Conservation (phyloP, 2,888 invertebrate species). For the Synanthedon formicaeformis region DNA sequence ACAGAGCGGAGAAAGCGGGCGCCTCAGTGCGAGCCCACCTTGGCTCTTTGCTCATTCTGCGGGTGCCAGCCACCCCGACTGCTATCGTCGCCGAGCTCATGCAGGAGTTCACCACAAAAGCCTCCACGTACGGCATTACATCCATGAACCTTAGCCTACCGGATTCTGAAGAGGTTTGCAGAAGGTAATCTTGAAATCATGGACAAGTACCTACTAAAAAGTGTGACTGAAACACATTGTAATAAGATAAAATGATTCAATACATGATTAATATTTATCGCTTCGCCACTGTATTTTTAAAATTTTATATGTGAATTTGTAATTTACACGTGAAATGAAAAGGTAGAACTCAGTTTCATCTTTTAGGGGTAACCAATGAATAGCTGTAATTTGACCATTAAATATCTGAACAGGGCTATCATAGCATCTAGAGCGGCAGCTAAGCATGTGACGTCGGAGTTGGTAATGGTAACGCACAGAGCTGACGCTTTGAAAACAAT, state of each 20-base stretch:
- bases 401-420: conserved; percentile 26
- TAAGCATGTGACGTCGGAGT: conserved; percentile 5
- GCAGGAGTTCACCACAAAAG: conserved; percentile 25
- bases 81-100: conserved; percentile 29
- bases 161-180: conserved; percentile 48
- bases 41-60: conserved; percentile 41
- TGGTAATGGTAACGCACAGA: conserved; percentile 6
- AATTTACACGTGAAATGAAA: no score
- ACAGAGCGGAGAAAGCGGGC: conserved; percentile 21
- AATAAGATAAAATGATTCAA: no score
- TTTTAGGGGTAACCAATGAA: no score
- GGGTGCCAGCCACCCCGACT: conserved; percentile 38
- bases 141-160: conserved; percentile 43
- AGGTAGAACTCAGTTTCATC: no score
- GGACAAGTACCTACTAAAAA: no score
- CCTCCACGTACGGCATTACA: conserved; percentile 28
- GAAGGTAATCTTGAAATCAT: conserved; percentile 23
- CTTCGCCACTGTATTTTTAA: no score
- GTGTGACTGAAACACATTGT: no score
- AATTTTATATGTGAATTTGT: no score
- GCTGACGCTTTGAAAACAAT: conserved; percentile 22
- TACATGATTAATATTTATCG: no score
- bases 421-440: conserved; percentile 17
- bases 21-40: conserved; percentile 40
- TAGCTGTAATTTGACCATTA: no score